Base-by-base conservation (phyloP, 1,140 invertebrate species). In the Chrysomallon squamiferum region DNA sequence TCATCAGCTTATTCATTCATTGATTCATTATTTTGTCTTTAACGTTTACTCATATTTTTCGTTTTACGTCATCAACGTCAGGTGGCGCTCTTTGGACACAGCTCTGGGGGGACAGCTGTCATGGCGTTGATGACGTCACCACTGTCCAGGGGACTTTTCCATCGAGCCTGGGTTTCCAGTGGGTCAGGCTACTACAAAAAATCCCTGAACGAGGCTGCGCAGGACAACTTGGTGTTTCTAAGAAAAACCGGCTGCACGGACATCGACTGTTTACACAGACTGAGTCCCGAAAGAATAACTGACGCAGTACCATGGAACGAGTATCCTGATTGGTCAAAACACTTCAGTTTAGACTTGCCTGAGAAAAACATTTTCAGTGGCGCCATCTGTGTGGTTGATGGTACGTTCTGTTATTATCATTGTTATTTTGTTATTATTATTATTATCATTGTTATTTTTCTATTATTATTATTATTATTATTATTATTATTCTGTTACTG, bases 51-150 rank as follows among this genome's bases (percentile, higher is more conserved):
- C n/a, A n/a, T n/a, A n/a, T n/a, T n/a, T n/a, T n/a, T n/a, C n/a
- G n/a, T n/a, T n/a, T n/a, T n/a, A n/a, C n/a, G n/a, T n/a, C n/a
- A n/a, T n/a, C n/a, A n/a, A n/a, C n/a, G n/a, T 45, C 25, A 71
- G 69, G 72, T 76, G 6, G 69, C 74, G 1, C 41, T 76, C 25
- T 76, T 72, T 65, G 74, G 74, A 13, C 67, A 74, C 13, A 75
- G 73, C 27, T 72, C 74, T 11, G 74, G 74, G 5, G 74, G 61
- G 4, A 73, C 73, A 2, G 33, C 49, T 13, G 59, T 73, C 15
- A 43, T 61, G 35, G 65, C 62, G 6, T 45, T 73, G 22, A 27
- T 75, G 15, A 56, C 72, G 5, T 72, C 68, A 9, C 61, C 68
- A 18, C 50, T 65, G n/a, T 43, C 68, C n/a, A 49, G 62, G 49